phyloP scores from a whole-genome alignment of 1,140 invertebrate species.

The Brachionus angularis region DNA sequence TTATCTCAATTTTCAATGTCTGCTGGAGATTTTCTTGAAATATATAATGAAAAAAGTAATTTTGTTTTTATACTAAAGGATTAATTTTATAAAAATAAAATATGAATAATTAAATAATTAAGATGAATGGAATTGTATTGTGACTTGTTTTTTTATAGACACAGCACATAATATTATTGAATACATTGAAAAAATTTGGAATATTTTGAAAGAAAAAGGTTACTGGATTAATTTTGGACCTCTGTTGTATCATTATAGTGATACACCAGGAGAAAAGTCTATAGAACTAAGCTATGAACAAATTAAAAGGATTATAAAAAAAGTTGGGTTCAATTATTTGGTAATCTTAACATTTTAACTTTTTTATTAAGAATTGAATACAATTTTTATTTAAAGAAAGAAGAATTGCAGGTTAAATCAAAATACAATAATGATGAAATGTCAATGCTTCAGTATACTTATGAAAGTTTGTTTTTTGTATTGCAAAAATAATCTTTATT shows the following conservation, averaged over 20 bases:
- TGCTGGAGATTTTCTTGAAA: conserved; percentile 85
- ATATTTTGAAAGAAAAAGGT: conserved; percentile 76
- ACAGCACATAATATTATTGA: conserved; percentile 91
- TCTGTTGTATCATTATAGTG: conserved; percentile 86
- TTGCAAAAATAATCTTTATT: too few species aligned
- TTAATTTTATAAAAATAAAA: too few species aligned
- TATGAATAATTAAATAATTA: conserved; percentile 8
- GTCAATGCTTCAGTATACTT: conserved; percentile 30
- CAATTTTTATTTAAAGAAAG: conserved; percentile 13
- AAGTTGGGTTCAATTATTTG: conserved; percentile 79
- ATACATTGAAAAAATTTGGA: conserved; percentile 88
- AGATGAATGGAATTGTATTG: conserved; percentile 83
- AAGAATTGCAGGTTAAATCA: background rate
- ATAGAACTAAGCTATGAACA: conserved; percentile 87
- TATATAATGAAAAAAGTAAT: conserved; percentile 56
- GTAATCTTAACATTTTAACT: conserved; percentile 60
- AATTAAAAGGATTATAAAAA: conserved; percentile 72
- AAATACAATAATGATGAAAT: conserved; percentile 11
- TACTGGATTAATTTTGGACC: conserved; percentile 72
- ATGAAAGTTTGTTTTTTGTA: conserved; percentile 34
- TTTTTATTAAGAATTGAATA: background rate
- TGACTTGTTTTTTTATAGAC: conserved; percentile 96
- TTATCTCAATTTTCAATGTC: conserved; percentile 80
- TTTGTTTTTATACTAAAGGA: background rate
- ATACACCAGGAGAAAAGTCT: conserved; percentile 78